Percentiles rank a stretch among this genome's conserved stretches.
phyloP scores from a whole-genome alignment of 2,888 invertebrate species.

The Perizoma affinitatum region DNA sequence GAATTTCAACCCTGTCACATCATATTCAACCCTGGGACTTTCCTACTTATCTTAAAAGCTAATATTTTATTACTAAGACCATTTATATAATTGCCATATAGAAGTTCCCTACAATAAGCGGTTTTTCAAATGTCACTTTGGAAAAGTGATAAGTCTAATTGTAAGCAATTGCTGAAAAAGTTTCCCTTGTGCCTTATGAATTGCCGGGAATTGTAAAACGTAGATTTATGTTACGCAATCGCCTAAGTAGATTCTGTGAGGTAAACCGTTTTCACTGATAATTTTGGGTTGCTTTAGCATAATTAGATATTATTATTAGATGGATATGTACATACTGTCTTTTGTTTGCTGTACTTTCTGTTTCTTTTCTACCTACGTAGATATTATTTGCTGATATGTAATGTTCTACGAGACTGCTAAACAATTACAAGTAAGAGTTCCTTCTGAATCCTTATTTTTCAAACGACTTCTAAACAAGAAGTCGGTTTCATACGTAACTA shows the following conservation, averaged over 20 bases:
- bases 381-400: too few relatives aligned
- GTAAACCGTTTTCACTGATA: slow-evolving; percentile 36
- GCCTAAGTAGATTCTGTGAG: slow-evolving; percentile 14
- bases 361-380: too few relatives aligned
- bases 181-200: too few relatives aligned
- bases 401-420: too few relatives aligned
- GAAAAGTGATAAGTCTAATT: background rate
- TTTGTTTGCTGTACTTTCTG: too few relatives aligned
- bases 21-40: slow-evolving; percentile 84
- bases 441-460: too few relatives aligned
- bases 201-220: too few relatives aligned
- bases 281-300: slow-evolving; percentile 50
- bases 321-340: slow-evolving; percentile 10
- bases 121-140: background rate
- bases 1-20: slow-evolving; percentile 51
- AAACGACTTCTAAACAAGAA: too few relatives aligned
- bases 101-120: slow-evolving; percentile 2
- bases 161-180: too few relatives aligned
- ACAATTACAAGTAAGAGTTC: too few relatives aligned
- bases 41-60: slow-evolving; percentile 77
- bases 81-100: slow-evolving; percentile 7
- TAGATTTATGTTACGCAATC: background rate
- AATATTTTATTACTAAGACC: slow-evolving; percentile 1
- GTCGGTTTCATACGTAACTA: too few relatives aligned
- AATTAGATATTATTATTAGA: slow-evolving; percentile 52